phyloP scores from a whole-genome alignment of 2,888 invertebrate species.

The Eulithis prunata region DNA sequence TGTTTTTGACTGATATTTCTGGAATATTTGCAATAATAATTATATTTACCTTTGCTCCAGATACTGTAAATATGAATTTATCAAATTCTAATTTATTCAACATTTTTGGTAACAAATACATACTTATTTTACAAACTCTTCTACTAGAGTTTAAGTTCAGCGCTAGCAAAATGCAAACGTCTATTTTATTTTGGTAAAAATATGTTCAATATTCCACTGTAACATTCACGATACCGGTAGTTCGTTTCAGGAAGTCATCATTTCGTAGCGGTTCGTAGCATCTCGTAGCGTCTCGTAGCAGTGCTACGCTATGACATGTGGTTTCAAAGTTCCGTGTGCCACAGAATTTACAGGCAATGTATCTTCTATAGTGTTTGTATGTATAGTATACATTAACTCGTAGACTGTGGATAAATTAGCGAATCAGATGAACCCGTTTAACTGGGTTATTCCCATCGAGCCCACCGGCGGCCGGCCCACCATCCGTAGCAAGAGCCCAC shows the following conservation, averaged over 20 bases:
- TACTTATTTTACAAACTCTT: too few relatives aligned
- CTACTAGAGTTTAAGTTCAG: too few relatives aligned
- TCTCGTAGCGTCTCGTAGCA: constrained; percentile 15
- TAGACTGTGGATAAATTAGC: too few relatives aligned
- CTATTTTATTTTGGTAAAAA: neutral
- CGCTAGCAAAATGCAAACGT: too few relatives aligned
- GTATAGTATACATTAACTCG: too few relatives aligned
- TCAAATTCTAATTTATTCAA: neutral
- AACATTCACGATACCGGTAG: constrained; percentile 1
- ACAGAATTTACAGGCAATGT: neutral
- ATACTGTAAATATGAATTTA: neutral
- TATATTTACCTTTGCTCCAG: neutral
- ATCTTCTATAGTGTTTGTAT: neutral
- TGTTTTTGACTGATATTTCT: constrained; percentile 12
- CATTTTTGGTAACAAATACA: too few relatives aligned
- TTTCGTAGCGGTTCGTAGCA: constrained; percentile 22
- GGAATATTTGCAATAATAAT: neutral
- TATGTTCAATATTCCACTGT: constrained; percentile 5
- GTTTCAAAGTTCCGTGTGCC: constrained; percentile 13
- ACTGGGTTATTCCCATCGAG: too few relatives aligned
- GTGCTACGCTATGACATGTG: constrained; percentile 22
- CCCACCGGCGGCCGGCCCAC: too few relatives aligned
- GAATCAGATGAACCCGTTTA: too few relatives aligned
- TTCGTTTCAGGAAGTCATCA: constrained; percentile 16
- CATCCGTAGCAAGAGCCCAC: too few relatives aligned